phyloP scores from a whole-genome alignment of 2,113 vertebrate genomes.

The Puntigrus tetrazona region DNA sequence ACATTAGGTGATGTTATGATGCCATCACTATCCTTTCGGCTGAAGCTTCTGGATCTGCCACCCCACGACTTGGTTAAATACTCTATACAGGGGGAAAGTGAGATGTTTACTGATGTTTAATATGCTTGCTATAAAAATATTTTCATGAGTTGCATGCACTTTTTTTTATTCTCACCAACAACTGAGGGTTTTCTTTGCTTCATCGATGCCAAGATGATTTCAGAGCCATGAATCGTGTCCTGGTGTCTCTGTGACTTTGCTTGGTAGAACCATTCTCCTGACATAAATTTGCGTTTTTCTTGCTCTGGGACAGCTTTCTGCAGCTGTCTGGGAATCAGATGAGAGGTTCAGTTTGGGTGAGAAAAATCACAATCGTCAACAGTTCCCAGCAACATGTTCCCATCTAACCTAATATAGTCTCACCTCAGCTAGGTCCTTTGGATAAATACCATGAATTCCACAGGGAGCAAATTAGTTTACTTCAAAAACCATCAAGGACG shows the following conservation, averaged over 20 bases:
- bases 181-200: conserved; percentile 73
- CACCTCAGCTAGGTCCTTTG: conserved; percentile 30
- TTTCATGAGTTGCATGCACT: not conserved
- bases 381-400: not conserved
- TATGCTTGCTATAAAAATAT: not conserved
- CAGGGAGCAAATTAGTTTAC: conserved; percentile 1
- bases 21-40: conserved; percentile 75
- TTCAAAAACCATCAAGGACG: conserved; percentile 19
- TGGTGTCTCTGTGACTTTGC: conserved; percentile 88
- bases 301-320: conserved; percentile 75
- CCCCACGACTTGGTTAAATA: conserved; percentile 71
- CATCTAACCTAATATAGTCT: conserved; percentile 21
- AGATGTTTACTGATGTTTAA: not conserved
- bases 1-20: conserved; percentile 36
- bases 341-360: not conserved
- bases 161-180: conserved; percentile 70
- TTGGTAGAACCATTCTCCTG: conserved; percentile 96
- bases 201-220: conserved; percentile 93
- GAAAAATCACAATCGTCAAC: not conserved
- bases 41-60: conserved; percentile 73
- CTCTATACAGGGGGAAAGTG: conserved; percentile 62
- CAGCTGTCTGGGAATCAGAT: conserved; percentile 77
- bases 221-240: conserved; percentile 91
- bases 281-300: conserved; percentile 86
- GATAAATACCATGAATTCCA: conserved; percentile 44